Conservation (phyloP, 2,888 invertebrate genomes). For the Melieria picta region DNA sequence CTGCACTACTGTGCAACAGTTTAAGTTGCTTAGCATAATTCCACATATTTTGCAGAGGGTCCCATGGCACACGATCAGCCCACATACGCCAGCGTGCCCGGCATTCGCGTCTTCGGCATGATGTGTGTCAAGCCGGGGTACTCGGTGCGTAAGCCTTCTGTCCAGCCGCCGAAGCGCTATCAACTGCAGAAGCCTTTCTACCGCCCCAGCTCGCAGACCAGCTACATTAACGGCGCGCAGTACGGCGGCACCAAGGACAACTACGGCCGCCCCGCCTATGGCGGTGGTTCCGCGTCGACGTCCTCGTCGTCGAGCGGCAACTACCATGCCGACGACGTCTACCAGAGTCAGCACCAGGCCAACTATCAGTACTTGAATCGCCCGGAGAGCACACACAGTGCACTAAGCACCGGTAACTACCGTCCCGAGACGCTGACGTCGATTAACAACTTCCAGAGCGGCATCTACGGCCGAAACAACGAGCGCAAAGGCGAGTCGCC, state of each 20-base stretch:
- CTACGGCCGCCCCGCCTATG: constrained; percentile 43
- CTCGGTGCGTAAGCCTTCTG: constrained; percentile 62
- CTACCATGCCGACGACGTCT: constrained; percentile 56
- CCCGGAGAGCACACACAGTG: constrained; percentile 57
- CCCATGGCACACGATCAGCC: constrained; percentile 95
- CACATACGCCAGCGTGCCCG: constrained; percentile 92
- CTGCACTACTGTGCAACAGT: too few relatives aligned
- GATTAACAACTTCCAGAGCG: constrained; percentile 58
- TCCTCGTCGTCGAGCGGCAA: constrained; percentile 51
- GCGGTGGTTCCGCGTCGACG: constrained; percentile 32
- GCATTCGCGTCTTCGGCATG: constrained; percentile 94
- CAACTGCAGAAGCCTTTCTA: constrained; percentile 65
- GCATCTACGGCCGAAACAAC: constrained; percentile 62
- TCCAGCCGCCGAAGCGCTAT: constrained; percentile 64
- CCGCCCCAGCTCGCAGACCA: constrained; percentile 54
- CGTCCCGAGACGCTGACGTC: constrained; percentile 58
- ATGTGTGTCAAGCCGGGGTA: constrained; percentile 79
- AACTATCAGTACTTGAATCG: constrained; percentile 65
- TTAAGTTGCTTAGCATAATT: not conserved
- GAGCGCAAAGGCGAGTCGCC: constrained; percentile 61
- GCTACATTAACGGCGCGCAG: constrained; percentile 42
- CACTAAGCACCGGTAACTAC: constrained; percentile 45
- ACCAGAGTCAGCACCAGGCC: constrained; percentile 54
- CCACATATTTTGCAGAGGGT: constrained; percentile 73
- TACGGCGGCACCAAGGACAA: constrained; percentile 40